These are phyloP conservation scores for Watsonalla binaria DNA, from an alignment of 2,888 invertebrate species.

Conservation along the genomic window DNA sequence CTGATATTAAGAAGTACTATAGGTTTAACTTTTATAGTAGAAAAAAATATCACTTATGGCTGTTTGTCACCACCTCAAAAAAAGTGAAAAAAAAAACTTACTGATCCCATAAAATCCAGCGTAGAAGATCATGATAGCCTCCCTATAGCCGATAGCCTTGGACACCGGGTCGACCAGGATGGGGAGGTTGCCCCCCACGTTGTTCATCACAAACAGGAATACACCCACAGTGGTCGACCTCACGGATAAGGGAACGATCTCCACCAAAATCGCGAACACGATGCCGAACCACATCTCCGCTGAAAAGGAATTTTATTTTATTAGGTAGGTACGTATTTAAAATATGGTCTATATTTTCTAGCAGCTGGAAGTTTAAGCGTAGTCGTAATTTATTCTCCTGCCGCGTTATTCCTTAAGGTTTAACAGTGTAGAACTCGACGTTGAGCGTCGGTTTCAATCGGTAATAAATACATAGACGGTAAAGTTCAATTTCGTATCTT, in stretches of 20 bases:
- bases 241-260: slow-evolving; percentile 89
- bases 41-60: too few relatives aligned
- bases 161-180: slow-evolving; percentile 92
- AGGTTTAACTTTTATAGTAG: too few relatives aligned
- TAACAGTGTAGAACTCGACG: too few relatives aligned
- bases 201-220: slow-evolving; percentile 95
- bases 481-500: too few relatives aligned
- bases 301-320: slow-evolving; percentile 44
- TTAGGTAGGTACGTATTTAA: too few relatives aligned
- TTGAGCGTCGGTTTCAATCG: too few relatives aligned
- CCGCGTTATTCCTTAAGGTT: too few relatives aligned
- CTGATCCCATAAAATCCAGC: slow-evolving; percentile 92
- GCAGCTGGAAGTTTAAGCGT: too few relatives aligned
- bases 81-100: slow-evolving; percentile 63
- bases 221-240: slow-evolving; percentile 92
- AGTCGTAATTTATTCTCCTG: too few relatives aligned
- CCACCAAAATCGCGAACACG: slow-evolving; percentile 92
- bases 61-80: background rate
- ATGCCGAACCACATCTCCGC: slow-evolving; percentile 98
- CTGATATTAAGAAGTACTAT: too few relatives aligned
- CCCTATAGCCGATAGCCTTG: slow-evolving; percentile 88
- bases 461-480: too few relatives aligned
- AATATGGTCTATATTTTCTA: too few relatives aligned
- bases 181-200: slow-evolving; percentile 93
- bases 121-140: slow-evolving; percentile 91